These are phyloP conservation scores for Tetramorium simillimum DNA, from an alignment of 1,140 invertebrate species.

Conservation along the genomic window DNA sequence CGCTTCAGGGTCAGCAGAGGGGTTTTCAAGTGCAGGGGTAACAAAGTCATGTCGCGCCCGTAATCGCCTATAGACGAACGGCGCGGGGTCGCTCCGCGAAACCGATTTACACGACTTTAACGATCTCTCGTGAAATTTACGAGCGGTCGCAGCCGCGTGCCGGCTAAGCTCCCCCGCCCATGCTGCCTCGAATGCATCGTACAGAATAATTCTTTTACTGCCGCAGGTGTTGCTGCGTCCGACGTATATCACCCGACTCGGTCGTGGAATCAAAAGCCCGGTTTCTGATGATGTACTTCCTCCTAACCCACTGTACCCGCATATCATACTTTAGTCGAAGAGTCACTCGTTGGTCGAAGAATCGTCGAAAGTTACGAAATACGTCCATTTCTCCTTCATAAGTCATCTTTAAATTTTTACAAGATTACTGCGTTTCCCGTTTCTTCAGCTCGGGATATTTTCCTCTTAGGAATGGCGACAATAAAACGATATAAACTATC, in stretches of 20 bases:
- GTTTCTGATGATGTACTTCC: slow-evolving; percentile 34
- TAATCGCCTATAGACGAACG: slow-evolving; percentile 32
- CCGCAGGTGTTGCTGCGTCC: slow-evolving; percentile 63
- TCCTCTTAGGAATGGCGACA: not conserved
- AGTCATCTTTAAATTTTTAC: not conserved
- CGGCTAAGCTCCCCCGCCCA: slow-evolving; percentile 57
- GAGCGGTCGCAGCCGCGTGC: slow-evolving; percentile 74
- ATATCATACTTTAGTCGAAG: not conserved
- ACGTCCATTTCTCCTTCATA: not conserved
- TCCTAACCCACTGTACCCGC: not conserved
- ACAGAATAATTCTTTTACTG: slow-evolving; percentile 66
- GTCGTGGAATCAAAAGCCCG: slow-evolving; percentile 47
- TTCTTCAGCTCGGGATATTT: not conserved
- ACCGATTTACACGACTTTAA: slow-evolving; percentile 81
- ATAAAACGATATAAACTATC: not conserved
- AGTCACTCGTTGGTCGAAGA: not conserved
- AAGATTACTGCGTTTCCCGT: not conserved
- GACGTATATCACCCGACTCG: slow-evolving; percentile 46
- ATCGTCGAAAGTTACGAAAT: not conserved
- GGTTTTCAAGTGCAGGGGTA: not conserved
- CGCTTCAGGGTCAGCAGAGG: not conserved
- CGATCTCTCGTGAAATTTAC: slow-evolving; percentile 76
- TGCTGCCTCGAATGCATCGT: slow-evolving; percentile 23
- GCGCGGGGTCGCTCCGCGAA: slow-evolving; percentile 66
- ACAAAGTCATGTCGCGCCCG: slow-evolving; percentile 41